phyloP scores from a whole-genome alignment of 2,113 vertebrate species.

The Rattus rattus region DNA sequence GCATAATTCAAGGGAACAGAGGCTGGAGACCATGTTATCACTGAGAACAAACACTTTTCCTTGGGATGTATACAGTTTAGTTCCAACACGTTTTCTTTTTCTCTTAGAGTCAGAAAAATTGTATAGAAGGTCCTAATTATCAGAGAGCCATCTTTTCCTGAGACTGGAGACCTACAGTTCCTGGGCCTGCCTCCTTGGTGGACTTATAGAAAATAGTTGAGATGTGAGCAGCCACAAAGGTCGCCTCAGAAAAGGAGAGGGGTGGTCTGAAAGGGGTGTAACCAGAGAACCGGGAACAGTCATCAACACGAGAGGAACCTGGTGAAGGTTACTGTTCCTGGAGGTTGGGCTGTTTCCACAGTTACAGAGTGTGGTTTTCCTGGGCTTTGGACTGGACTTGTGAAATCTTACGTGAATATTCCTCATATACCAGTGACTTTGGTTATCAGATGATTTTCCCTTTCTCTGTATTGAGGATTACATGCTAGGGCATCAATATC shows the following conservation, averaged over 20 bases:
- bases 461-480: background rate
- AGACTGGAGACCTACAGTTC: background rate
- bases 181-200: background rate
- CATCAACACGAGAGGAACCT: background rate
- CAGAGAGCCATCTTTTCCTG: background rate
- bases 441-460: background rate
- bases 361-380: background rate
- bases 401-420: background rate
- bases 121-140: background rate
- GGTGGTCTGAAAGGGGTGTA: background rate
- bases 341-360: background rate
- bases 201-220: background rate
- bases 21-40: background rate
- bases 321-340: background rate
- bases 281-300: background rate
- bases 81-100: background rate
- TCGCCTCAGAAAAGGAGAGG: background rate
- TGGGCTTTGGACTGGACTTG: background rate
- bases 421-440: background rate
- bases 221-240: background rate
- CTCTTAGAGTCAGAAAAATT: background rate
- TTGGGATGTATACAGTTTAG: background rate
- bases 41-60: background rate
- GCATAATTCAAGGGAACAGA: slow-evolving; percentile 53
- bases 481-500: too few relatives aligned